Conservation (phyloP, 1,140 invertebrate genomes). For the Eubasilissa regina region DNA sequence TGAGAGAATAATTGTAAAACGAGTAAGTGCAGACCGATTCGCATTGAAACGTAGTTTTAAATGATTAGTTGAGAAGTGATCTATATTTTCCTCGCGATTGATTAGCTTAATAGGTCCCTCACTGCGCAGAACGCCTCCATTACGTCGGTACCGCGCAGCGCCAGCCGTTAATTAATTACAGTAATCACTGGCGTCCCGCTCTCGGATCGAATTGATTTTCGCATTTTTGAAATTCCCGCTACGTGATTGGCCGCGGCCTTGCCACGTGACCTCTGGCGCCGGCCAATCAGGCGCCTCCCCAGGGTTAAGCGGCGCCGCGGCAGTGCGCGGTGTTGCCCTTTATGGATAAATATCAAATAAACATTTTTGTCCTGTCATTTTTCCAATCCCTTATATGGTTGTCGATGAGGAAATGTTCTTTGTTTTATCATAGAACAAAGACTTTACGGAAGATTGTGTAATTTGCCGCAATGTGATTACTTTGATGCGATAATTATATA, state of each 20-base stretch:
- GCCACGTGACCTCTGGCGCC: constrained; percentile 48
- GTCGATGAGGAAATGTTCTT: background rate
- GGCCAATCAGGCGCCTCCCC: constrained; percentile 46
- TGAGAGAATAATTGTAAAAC: no score
- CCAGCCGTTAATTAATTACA: constrained; percentile 16
- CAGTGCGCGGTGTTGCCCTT: constrained; percentile 13
- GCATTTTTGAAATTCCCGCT: constrained; percentile 32
- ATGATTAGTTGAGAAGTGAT: no score
- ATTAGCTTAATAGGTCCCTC: background rate
- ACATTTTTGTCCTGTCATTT: constrained; percentile 29
- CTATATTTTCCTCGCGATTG: no score
- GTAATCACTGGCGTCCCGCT: background rate
- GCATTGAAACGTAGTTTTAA: no score
- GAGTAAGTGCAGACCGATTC: no score
- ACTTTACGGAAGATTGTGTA: no score
- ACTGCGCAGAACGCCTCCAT: background rate
- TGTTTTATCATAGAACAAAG: constrained; percentile 26
- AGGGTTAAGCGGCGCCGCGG: constrained; percentile 36
- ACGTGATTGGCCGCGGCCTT: constrained; percentile 44
- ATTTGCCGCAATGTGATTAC: no score
- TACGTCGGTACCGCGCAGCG: background rate
- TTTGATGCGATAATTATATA: no score
- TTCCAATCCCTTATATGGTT: constrained; percentile 14
- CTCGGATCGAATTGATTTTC: constrained; percentile 18
- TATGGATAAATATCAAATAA: constrained; percentile 30